Evolutionary conservation across 2,888 invertebrate genomes (phyloP), one percentile per base, ranked within the genome.

Genomic region (Zaprionus obscuricornis): DNA sequence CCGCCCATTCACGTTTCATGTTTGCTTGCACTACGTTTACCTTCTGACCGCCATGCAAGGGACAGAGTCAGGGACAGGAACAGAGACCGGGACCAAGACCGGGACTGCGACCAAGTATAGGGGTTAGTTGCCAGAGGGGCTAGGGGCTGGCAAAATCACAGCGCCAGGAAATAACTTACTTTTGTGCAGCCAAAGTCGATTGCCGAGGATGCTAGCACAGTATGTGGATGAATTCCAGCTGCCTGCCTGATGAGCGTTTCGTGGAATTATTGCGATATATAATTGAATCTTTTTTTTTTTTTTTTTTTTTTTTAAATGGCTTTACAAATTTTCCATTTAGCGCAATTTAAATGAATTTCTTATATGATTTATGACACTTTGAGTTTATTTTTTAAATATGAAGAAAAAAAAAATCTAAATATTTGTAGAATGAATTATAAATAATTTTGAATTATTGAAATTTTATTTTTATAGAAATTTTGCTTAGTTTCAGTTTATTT

Each of bases 91-190:
- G 3, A 14, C 1, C 7, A 18, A 16, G 13, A 4, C 5, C 8
- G 27, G 10, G n/a, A 2, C n/a, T n/a, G n/a, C n/a, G n/a, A n/a
- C n/a, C n/a, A n/a, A n/a, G n/a, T n/a, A n/a, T n/a, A n/a, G n/a
- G n/a, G n/a, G n/a, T n/a, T n/a, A n/a, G n/a, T n/a, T n/a, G n/a
- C n/a, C n/a, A n/a, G n/a, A n/a, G n/a, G n/a, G 16, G 2, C 20
- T 2, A 8, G 20, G 10, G 8, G 11, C 10, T 2, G 42, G 34
- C 43, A 57, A 18, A 11, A 39, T 46, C 62, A 34, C 60, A 78
- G 78, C 81, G 79, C 74, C 84, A 79, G 84, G 81, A 82, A 82
- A 82, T 82, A 83, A 82, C 81, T 82, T 83, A 82, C 77, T 82
- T 82, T 81, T 70, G 55, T 46, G 43, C 20, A 13, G 60, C 34